Evolutionary conservation across 2,113 vertebrate genomes (phyloP).

Genomic region (Panurus biarmicus): DNA sequence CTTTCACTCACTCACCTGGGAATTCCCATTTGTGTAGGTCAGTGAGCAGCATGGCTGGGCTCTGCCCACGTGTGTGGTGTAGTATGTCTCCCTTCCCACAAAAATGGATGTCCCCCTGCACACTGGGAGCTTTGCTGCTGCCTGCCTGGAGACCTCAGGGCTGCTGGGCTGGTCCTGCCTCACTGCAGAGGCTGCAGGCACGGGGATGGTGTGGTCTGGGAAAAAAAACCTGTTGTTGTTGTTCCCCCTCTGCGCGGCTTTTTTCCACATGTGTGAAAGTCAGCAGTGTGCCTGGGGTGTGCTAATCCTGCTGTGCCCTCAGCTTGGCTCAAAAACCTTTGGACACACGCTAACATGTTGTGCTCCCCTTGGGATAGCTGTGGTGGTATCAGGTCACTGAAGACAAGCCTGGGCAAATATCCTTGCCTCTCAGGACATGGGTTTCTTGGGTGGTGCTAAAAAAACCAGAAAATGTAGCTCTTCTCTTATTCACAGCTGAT

Average conservation of each 20-base stretch:
- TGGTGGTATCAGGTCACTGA: not conserved
- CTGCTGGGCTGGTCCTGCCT: not conserved
- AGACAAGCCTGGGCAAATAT: not conserved
- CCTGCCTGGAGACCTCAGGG: not conserved
- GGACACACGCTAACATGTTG: not conserved
- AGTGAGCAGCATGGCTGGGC: not conserved
- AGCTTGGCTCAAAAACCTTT: not conserved
- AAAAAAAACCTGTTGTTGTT: not conserved
- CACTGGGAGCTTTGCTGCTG: not conserved
- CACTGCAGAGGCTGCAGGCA: rapidly evolving
- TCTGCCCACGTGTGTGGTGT: rapidly evolving
- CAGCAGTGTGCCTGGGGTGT: not conserved
- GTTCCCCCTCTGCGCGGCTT: not conserved
- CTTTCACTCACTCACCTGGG: not conserved
- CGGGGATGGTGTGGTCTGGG: not conserved
- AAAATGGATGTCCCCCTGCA: not conserved
- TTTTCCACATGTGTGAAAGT: not conserved
- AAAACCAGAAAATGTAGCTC: rapidly evolving
- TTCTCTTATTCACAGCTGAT: not conserved
- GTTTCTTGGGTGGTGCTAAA: not conserved
- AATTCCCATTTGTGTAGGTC: rapidly evolving
- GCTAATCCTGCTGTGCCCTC: not conserved
- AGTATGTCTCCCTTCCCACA: not conserved
- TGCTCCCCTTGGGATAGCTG: not conserved
- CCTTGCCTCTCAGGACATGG: not conserved